Conservation (phyloP, 2,888 invertebrate species). For the Tanytarsus gracilentus region DNA sequence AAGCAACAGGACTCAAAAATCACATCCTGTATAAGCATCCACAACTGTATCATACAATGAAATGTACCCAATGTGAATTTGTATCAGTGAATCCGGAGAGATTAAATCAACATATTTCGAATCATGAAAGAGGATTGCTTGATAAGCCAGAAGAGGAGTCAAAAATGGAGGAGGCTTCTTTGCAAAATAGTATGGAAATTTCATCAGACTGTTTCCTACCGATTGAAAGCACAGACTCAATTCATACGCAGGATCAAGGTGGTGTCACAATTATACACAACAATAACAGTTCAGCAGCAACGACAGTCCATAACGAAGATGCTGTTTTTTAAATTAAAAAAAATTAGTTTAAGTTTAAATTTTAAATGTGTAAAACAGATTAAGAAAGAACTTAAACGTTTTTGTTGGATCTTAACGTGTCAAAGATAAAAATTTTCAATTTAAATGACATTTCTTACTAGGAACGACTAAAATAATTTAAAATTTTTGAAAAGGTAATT, state of each 20-base stretch:
- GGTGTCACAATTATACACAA: conserved; percentile 37
- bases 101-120: conserved; percentile 37
- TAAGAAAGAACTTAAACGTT: too few species aligned
- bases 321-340: conserved; percentile 3
- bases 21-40: conserved; percentile 51
- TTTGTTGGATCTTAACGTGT: too few species aligned
- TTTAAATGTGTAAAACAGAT: too few species aligned
- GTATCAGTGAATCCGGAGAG: conserved; percentile 36
- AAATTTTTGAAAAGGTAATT: too few species aligned
- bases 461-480: too few species aligned
- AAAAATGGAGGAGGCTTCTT: neutral
- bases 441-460: too few species aligned
- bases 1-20: conserved; percentile 57
- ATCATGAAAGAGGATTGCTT: conserved; percentile 39
- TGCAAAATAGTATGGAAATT: conserved; percentile 33
- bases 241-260: conserved; percentile 40
- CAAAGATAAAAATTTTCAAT: too few species aligned
- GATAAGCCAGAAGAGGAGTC: conserved; percentile 33
- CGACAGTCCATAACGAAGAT: conserved; percentile 3
- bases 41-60: conserved; percentile 36
- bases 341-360: neutral
- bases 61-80: conserved; percentile 39
- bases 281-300: neutral
- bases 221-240: conserved; percentile 39
- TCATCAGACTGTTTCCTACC: conserved; percentile 40